Evolutionary conservation across 2,888 invertebrate species (phyloP), one percentile per base, ranked within the genome.

Genomic region (Aphrophora alni): DNA sequence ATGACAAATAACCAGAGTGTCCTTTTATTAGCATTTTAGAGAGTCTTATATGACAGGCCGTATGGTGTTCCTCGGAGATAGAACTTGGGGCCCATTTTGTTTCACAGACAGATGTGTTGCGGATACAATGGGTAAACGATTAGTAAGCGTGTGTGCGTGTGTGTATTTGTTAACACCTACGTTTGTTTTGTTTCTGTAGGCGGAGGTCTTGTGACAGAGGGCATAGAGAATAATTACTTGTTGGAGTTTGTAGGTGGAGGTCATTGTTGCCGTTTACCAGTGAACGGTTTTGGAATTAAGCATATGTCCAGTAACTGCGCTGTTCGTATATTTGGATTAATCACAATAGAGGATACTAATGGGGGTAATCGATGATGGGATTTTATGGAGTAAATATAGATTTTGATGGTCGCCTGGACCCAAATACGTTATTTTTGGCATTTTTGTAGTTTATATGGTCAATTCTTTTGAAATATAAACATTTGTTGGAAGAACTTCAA

Each of bases 1-100:
- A 79, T 73, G 78, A 68, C 78, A 68, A 59, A 59, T 59, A 59
- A 2, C 59, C 59, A n/a, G 59, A 59, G 21, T 59, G 59, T 59
- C 59, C 21, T 59, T 59, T 59, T 59, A 59, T 59, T 59, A 59
- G 59, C 59, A 59, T 59, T 59, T 59, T 44, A n/a, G 59, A 59
- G 59, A 21, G 59, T 59, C 59, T 59, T 59, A 59, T 59, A 59
- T 59, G 59, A 59, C 59, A 59, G 59, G 59, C 59, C 59, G 59
- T 59, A 21, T 59, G 59, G 59, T 59, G 59, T 21, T 2, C 21
- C 59, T n/a, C 21, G n/a, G 7, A 21, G 59, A 59, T 21, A 59
- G 21, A 21, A 21, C 59, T 59, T 14, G 59, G 59, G 59, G 5
- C n/a, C 5, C 8, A 33, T 33, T 33, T 8, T 33, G 33, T 33